Evolutionary conservation across 2,888 invertebrate genomes (phyloP).

Genomic region (Cephalotes varians): DNA sequence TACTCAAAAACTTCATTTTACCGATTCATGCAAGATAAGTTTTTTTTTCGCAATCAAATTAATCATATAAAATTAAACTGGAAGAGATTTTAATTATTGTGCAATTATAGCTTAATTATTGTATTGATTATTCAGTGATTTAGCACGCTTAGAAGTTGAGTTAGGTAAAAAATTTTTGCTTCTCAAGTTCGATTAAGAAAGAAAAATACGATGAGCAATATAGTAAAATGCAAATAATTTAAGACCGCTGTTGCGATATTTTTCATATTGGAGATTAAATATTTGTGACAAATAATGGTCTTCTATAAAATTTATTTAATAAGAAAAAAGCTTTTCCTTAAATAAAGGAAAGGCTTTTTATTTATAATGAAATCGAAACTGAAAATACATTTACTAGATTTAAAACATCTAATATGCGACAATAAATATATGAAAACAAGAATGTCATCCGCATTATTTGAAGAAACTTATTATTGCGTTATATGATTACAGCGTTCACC

Average conservation of each 20-base stretch:
- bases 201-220: neutral
- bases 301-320: neutral
- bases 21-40: neutral
- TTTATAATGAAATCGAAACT: neutral
- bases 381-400: neutral
- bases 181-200: neutral
- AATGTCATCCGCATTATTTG: neutral
- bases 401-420: neutral
- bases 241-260: neutral
- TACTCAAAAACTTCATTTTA: neutral
- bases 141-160: neutral
- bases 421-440: neutral
- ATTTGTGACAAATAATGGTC: neutral
- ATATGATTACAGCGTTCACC: conserved; percentile 25
- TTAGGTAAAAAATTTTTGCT: conserved; percentile 1
- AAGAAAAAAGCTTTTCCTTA: neutral
- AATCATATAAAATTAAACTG: conserved; percentile 15
- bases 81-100: neutral
- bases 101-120: too few species aligned
- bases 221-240: neutral
- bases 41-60: neutral
- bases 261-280: neutral
- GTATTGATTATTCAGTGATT: neutral
- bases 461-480: conserved; percentile 13
- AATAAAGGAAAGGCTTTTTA: too few species aligned